phyloP scores from a whole-genome alignment of 2,888 invertebrate genomes.

The Caenorhabditis doughertyi region DNA sequence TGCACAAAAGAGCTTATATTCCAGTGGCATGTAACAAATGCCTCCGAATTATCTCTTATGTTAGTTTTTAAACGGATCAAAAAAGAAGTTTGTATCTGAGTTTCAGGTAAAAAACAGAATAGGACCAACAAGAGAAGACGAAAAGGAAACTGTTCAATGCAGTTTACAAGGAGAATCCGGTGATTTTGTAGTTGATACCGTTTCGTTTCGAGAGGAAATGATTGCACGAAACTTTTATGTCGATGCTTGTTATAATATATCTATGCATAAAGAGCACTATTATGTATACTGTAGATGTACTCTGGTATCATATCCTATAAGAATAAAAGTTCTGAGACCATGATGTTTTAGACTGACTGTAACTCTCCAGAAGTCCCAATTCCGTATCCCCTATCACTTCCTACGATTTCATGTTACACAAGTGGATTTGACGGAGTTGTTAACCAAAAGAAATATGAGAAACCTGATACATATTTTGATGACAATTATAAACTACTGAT shows the following conservation, averaged over 20 bases:
- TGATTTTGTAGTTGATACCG: not conserved
- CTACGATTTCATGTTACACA: constrained; percentile 17
- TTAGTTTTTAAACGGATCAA: not conserved
- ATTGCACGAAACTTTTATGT: constrained; percentile 14
- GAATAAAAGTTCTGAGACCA: too few relatives aligned
- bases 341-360: constrained; percentile 22
- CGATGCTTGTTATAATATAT: constrained; percentile 17
- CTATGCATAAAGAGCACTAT: constrained; percentile 20
- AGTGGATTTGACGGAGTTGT: constrained; percentile 18
- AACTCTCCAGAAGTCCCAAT: constrained; percentile 31
- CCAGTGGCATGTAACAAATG: constrained; percentile 25
- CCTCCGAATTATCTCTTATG: constrained; percentile 11
- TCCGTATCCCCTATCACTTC: constrained; percentile 23
- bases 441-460: constrained; percentile 1
- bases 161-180: constrained; percentile 8
- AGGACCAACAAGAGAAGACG: not conserved
- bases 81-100: not conserved
- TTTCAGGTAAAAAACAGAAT: constrained; percentile 23
- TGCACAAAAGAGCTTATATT: not conserved
- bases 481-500: constrained; percentile 11
- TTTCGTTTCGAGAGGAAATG: constrained; percentile 16
- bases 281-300: constrained; percentile 25
- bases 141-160: not conserved
- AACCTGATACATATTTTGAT: not conserved
- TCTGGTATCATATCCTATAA: not conserved